Evolutionary conservation across 2,888 invertebrate species (phyloP), one percentile per base, ranked within the genome.

Genomic region (Parapristionchus giblindavisi): DNA sequence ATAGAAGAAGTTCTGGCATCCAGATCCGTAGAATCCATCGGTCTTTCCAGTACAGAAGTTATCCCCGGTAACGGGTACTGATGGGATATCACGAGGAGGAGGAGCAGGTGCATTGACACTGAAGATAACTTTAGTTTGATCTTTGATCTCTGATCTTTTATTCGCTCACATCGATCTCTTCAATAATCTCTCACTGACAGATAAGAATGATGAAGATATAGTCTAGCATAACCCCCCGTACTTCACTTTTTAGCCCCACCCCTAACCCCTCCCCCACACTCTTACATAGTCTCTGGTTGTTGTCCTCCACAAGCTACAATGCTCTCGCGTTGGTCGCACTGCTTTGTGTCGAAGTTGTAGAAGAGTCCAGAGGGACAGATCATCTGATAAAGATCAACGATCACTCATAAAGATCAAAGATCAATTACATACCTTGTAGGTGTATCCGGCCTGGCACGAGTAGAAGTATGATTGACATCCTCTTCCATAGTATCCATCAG

Each of bases 261-360:
- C 8, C 51, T 60, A 56, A 56, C n/a, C n/a, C n/a, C n/a, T n/a
- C n/a, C n/a, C n/a, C n/a, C n/a, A n/a, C n/a, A 21, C 21, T 48
- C 48, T 48, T 48, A 11, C 48, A 48, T 48, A n/a, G n/a, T n/a
- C n/a, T n/a, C n/a, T n/a, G n/a, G n/a, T n/a, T n/a, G n/a, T 4
- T 58, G 5, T 36, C 79, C 80, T 36, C 81, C 80, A 52, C 80
- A 80, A 0, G 81, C 81, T 17, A 60, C 60, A 51, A 80, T 65
- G 14, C 52, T 52, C 8, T 76, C 68, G 32, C 29, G 36, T n/a
- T 56, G 75, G 48, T 78, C 77, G 71, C 80, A 80, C 58, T n/a
- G n/a, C 14, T 48, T 48, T 21, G 51, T 36, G 27, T 52, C 24
- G 3, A 75, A n/a, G 40, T 76, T 73, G 70, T 66, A 81, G 54